phyloP scores from a whole-genome alignment of 2,113 vertebrate genomes.

The Strix aluco region DNA sequence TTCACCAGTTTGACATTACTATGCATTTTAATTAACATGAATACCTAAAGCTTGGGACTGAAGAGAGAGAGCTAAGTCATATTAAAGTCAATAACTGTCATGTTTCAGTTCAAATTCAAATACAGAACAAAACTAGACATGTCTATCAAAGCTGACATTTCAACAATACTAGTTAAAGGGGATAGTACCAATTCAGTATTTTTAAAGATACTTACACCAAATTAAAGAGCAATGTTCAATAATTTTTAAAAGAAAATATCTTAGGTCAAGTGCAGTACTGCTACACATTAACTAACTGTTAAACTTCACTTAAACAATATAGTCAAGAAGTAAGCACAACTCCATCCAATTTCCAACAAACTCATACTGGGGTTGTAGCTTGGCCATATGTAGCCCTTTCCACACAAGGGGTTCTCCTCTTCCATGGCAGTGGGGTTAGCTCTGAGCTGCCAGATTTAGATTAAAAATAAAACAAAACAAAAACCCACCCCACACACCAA shows the following conservation, averaged over 20 bases:
- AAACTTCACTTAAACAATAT: neutral
- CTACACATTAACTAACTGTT: neutral
- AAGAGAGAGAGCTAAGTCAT: neutral
- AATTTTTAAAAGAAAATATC: neutral
- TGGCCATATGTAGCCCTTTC: neutral
- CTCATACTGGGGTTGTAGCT: neutral
- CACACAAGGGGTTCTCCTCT: neutral
- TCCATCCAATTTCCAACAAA: neutral
- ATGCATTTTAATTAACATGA: conserved; percentile 22
- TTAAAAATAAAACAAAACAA: neutral
- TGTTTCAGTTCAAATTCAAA: neutral
- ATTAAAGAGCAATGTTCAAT: neutral
- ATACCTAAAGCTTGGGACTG: neutral
- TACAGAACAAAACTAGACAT: neutral
- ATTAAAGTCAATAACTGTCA: conserved; percentile 15
- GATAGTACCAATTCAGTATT: neutral
- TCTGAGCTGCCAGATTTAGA: neutral
- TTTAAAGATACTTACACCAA: neutral
- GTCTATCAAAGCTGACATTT: neutral
- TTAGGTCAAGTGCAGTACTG: neutral
- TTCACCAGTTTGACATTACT: conserved; percentile 18
- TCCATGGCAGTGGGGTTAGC: accelerated
- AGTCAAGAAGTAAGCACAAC: neutral
- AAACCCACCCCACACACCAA: neutral
- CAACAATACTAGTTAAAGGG: neutral